Evolutionary conservation across 2,888 invertebrate genomes (phyloP), one percentile per base, ranked within the genome.

Genomic region (Bellardia pandia): DNA sequence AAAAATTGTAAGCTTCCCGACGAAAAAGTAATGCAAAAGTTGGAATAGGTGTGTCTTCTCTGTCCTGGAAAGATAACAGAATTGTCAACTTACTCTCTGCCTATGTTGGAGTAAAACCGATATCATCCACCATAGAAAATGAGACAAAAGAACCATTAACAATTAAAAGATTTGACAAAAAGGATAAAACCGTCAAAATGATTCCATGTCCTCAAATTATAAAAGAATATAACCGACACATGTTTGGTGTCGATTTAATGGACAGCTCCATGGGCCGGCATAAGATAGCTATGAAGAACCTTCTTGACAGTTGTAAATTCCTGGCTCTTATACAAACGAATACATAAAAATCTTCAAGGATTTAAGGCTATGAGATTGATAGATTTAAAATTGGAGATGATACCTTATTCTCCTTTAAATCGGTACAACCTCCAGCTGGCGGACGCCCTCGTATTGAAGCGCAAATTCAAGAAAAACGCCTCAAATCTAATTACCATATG

Each of bases 1-100:
- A 75, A 75, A 37, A 75, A 56, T 56, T 72, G 69, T 7, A 69
- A 51, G n/a, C 48, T 51, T 14, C 40, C 40, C 16, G 23, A 72
- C 8, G 51, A 64, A 40, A 76, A 64, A 40, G 23, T 23, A 16
- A 76, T 76, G 62, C 8, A 7, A 14, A 76, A 76, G 6, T 64
- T 75, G 82, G 82, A 45, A 53, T 85, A n/a, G 77, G 60, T 13
- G 13, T 78, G 37, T 37, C 74, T n/a, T 66, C 64, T 40, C 11
- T 88, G 40, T 56, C 58, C 0, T 79, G 88, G 85, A 85, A 82
- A 85, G 78, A 85, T n/a, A 87, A 86, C 48, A 69, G 69, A 53
- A 45, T 87, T n/a, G 76, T 84, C n/a, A 86, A 69, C 37, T 68
- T 87, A 11, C 45, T 77, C 2, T 88, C 82, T 1, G 71, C 69